These are phyloP conservation scores for Periophthalmus magnuspinnatus DNA, from an alignment of 2,797 vertebrate species.

Conservation along the genomic window DNA sequence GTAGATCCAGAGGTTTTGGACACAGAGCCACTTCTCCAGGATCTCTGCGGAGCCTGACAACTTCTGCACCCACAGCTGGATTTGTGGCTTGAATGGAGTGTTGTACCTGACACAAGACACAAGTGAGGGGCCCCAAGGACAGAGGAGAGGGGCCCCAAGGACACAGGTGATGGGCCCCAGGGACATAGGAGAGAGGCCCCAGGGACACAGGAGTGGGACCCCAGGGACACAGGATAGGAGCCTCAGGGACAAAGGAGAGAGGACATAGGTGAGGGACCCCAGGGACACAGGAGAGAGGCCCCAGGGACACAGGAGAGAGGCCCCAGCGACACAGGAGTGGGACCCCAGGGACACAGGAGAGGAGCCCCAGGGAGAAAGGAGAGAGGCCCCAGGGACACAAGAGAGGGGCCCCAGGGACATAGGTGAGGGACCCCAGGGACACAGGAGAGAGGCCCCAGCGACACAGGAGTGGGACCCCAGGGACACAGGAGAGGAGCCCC, in stretches of 20 bases:
- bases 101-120: constrained; percentile 74
- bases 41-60: constrained; percentile 83
- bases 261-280: not conserved
- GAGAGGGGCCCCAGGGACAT: not conserved
- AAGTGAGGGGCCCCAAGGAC: not conserved
- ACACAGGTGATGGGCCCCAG: not conserved
- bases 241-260: too few relatives aligned
- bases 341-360: too few relatives aligned
- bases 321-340: not conserved
- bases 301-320: not conserved
- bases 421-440: not conserved
- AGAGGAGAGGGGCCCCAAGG: not conserved
- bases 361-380: too few relatives aligned
- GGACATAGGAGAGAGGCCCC: not conserved
- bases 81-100: constrained; percentile 76
- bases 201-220: not conserved
- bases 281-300: not conserved
- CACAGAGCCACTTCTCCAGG: constrained; percentile 84
- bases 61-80: constrained; percentile 86
- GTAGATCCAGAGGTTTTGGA: constrained; percentile 90
- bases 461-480: not conserved
- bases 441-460: not conserved
- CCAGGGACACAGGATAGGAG: not conserved
- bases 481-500: too few relatives aligned
- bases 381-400: too few relatives aligned